A percentile compares a stretch with the other conserved stretches of the same genome.
phyloP scores from a whole-genome alignment of 2,113 vertebrate species.

The Crotalus horridus region DNA sequence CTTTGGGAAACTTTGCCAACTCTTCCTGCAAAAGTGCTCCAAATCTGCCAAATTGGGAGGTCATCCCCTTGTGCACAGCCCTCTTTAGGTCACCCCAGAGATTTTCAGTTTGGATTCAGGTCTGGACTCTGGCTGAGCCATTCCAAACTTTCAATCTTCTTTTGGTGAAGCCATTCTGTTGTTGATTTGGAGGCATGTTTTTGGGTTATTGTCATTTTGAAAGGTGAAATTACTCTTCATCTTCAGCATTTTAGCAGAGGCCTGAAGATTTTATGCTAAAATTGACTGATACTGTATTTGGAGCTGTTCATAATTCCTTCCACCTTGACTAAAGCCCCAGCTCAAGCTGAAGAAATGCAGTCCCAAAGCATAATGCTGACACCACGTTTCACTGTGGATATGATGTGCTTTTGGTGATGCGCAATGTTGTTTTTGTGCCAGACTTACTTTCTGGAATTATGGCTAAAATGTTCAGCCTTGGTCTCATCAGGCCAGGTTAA shows the following conservation, averaged over 20 bases:
- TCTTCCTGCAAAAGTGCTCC: no score
- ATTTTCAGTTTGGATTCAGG: no score
- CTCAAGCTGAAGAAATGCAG: not conserved
- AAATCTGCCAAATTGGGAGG: no score
- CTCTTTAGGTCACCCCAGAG: no score
- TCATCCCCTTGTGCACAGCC: no score
- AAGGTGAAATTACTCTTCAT: not conserved
- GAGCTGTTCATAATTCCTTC: not conserved
- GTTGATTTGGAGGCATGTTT: not conserved
- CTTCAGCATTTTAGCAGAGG: not conserved
- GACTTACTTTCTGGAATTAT: not conserved
- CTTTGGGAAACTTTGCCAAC: no score
- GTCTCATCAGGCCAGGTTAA: not conserved
- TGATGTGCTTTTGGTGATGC: not conserved
- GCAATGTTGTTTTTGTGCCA: not conserved
- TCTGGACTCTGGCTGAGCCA: no score
- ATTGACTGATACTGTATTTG: not conserved
- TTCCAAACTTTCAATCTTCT: no score
- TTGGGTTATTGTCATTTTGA: not conserved
- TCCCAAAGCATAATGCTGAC: not conserved
- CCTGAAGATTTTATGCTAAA: not conserved
- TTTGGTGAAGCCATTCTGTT: not conserved
- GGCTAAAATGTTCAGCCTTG: not conserved
- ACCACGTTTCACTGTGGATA: not conserved
- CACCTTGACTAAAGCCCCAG: not conserved